Conservation (phyloP, 1,140 invertebrate genomes). For the Orchestia grillus region DNA sequence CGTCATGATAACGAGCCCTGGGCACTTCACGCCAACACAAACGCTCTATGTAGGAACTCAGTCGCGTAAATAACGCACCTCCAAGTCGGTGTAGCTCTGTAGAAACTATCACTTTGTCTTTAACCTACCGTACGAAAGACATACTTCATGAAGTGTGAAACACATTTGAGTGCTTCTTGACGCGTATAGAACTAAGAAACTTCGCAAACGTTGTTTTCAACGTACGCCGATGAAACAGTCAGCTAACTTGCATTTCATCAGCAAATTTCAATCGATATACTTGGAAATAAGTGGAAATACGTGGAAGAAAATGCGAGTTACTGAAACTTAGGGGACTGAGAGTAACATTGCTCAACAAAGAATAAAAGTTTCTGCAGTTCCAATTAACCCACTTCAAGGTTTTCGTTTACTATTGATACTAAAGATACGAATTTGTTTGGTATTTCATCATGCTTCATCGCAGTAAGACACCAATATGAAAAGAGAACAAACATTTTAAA, state of each 20-base stretch:
- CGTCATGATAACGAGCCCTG: constrained; percentile 15
- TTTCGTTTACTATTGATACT: not conserved
- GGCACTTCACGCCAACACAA: not conserved
- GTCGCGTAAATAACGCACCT: not conserved
- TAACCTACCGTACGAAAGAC: not conserved
- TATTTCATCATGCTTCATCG: not conserved
- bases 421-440: not conserved
- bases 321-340: not conserved
- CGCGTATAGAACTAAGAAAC: not conserved
- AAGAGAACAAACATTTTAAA: not conserved
- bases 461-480: not conserved
- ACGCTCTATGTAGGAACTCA: not conserved
- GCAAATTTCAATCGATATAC: not conserved
- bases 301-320: not conserved
- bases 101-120: not conserved
- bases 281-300: not conserved
- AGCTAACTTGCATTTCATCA: not conserved
- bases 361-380: not conserved
- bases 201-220: not conserved
- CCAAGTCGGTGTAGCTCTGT: not conserved
- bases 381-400: not conserved
- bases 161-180: not conserved
- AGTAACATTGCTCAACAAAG: not conserved
- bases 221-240: not conserved
- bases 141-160: not conserved